Evolutionary conservation across 1,140 invertebrate genomes (phyloP), one percentile per base, ranked within the genome.

Genomic region (Manduca sexta): DNA sequence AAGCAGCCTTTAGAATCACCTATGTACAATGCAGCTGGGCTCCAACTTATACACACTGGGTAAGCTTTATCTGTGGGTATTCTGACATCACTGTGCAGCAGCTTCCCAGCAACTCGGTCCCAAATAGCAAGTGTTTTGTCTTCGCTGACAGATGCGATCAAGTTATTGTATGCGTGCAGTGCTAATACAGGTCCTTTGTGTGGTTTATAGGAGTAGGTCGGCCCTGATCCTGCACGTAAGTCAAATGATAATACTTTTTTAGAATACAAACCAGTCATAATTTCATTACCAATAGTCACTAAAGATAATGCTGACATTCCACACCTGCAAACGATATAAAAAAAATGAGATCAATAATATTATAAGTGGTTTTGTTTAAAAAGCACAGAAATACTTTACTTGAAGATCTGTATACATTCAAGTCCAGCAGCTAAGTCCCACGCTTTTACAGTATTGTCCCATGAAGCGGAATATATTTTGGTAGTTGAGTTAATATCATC

Each of bases 361-460:
- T n/a, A n/a, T n/a, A n/a, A n/a, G n/a, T n/a, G n/a, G n/a, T n/a
- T n/a, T n/a, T n/a, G n/a, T n/a, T n/a, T n/a, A n/a, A n/a, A n/a
- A n/a, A n/a, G n/a, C n/a, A n/a, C n/a, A n/a, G n/a, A n/a, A n/a
- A n/a, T n/a, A n/a, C 40, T 67, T 69, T 50, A 84, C 83, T 62
- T 59, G 50, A 85, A 85, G 44, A 63, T 72, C 60, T 82, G 54
- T 15, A 77, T 47, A 60, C 69, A 74, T 44, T 65, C 63, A 47
- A 86, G 69, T 31, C 65, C 69, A 40, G 65, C 60, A 14, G 49
- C 51, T 21, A 86, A 60, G 43, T 86, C 84, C 86, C 86, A 87
- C 13, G 73, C 70, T 64, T 86, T 86, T 0, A 87, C 81, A 40
- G 79, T 78, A 45, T 80, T 85, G 49, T 87, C 86, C 86, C 86